phyloP scores from a whole-genome alignment of 2,888 invertebrate genomes.

The Dasysyrphus tricinctus region DNA sequence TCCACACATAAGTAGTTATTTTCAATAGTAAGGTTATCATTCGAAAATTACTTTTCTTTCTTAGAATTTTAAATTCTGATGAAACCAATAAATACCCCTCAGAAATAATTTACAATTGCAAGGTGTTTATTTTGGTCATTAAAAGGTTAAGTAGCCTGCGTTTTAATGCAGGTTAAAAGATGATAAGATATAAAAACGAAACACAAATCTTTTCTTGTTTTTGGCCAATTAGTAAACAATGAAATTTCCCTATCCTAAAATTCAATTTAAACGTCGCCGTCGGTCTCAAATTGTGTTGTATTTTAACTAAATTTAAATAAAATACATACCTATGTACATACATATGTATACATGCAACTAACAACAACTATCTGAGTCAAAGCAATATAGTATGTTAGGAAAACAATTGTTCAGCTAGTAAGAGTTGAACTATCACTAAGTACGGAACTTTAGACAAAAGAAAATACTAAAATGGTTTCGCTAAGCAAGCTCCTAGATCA shows the following conservation, averaged over 20 bases:
- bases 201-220: not conserved
- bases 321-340: not conserved
- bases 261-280: not conserved
- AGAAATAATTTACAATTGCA: not conserved
- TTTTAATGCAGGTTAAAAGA: not conserved
- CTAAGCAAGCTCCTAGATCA: conserved; percentile 78
- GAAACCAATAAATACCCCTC: not conserved
- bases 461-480: conserved; percentile 76
- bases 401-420: conserved; percentile 17
- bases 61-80: not conserved
- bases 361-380: not conserved
- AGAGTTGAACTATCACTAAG: conserved; percentile 6
- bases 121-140: not conserved
- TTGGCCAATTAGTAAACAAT: not conserved
- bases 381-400: not conserved
- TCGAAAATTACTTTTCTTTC: too few species aligned
- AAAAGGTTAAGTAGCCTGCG: not conserved
- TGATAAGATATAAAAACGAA: not conserved
- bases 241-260: not conserved
- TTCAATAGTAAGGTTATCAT: too few species aligned
- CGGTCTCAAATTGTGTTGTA: not conserved
- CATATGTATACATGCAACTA: not conserved
- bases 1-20: too few species aligned
- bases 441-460: not conserved
- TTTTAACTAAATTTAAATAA: conserved; percentile 8